A percentile compares a stretch with the other conserved stretches of the same genome.
Evolutionary conservation across 2,113 vertebrate species (phyloP).

Genomic region (Lanius collurio): DNA sequence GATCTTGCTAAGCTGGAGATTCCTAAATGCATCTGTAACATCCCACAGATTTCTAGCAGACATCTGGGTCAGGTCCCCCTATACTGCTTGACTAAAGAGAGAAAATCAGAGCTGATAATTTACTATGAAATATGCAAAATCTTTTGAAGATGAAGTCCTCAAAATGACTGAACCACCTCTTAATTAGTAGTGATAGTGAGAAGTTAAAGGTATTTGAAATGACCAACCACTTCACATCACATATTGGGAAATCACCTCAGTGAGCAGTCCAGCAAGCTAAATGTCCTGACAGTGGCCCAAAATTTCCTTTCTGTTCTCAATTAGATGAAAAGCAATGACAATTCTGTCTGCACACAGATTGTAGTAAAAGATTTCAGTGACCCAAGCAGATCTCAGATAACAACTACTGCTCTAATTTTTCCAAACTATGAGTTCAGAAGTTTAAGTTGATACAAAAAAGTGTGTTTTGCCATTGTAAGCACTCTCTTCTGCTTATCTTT

Average conservation of each 20-base stretch:
- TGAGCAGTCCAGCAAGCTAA: background rate
- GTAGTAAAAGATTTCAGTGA: background rate
- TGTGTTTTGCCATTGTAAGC: background rate
- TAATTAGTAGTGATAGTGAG: background rate
- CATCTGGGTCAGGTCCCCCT: background rate
- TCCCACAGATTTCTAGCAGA: background rate
- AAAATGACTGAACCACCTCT: background rate
- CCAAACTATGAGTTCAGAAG: slow-evolving; percentile 12
- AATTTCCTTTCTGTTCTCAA: background rate
- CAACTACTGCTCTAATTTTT: background rate
- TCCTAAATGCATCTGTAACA: background rate
- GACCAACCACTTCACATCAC: background rate
- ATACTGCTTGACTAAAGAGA: background rate
- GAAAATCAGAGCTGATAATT: background rate
- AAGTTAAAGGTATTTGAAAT: background rate
- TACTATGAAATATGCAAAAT: background rate
- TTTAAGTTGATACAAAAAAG: background rate
- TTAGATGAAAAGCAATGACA: background rate
- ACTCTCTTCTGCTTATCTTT: slow-evolving; percentile 1
- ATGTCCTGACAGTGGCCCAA: background rate
- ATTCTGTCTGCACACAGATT: background rate
- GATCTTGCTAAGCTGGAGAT: background rate
- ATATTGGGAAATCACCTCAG: background rate
- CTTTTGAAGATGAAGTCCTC: background rate
- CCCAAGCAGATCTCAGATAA: slow-evolving; percentile 4